Percentiles rank a stretch among this genome's conserved stretches.
Conservation (phyloP, 2,888 invertebrate species). For the Phlogophora meticulosa region DNA sequence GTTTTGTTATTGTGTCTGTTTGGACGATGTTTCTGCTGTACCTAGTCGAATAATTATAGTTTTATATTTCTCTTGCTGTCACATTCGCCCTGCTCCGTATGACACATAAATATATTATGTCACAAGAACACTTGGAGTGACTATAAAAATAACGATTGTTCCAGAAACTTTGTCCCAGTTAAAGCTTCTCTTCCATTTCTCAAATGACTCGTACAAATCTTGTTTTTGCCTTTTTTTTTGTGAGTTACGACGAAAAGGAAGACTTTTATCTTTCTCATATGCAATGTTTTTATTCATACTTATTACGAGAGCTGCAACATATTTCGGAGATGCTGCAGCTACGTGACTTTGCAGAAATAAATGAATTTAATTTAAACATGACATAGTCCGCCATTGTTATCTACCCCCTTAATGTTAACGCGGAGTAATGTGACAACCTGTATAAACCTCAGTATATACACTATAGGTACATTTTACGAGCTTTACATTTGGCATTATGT, state of each 20-base stretch:
- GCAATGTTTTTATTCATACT: constrained; percentile 41
- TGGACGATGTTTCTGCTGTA: constrained; percentile 18
- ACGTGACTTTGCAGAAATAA: constrained; percentile 12
- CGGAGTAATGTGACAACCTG: too few species aligned
- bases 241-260: constrained; percentile 22
- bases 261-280: constrained; percentile 33
- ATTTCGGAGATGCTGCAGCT: constrained; percentile 13
- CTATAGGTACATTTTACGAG: too few species aligned
- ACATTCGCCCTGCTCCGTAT: background rate
- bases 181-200: constrained; percentile 40
- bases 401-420: too few species aligned
- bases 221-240: constrained; percentile 45
- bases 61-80: constrained; percentile 3
- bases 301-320: constrained; percentile 27
- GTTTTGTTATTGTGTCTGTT: constrained; percentile 45
- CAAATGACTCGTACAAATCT: constrained; percentile 52
- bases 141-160: constrained; percentile 55
- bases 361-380: constrained; percentile 32
- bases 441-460: too few species aligned
- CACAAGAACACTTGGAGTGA: constrained; percentile 39
- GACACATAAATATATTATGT: constrained; percentile 37
- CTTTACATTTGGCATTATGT: too few species aligned
- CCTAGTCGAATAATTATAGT: constrained; percentile 22
- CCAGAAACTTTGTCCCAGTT: constrained; percentile 55
- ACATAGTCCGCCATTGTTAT: constrained; percentile 21